Base-by-base conservation (phyloP, 64 coral and sea anemone species). In the Anthopleura sola region DNA sequence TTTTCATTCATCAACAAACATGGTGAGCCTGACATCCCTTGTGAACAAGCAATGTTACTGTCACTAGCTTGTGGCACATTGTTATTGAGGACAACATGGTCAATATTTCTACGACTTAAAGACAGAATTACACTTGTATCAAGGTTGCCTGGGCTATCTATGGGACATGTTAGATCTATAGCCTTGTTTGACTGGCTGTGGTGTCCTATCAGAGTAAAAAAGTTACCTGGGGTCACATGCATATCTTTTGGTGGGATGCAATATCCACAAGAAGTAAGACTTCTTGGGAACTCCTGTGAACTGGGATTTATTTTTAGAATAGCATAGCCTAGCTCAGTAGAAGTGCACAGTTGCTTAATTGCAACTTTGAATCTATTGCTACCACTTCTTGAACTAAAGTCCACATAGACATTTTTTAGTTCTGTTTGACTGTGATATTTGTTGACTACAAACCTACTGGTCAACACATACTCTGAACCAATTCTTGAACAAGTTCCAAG, bases 401-500 rank as follows among this genome's bases (percentile, higher is more conserved):
- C 11, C n/a, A 79, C 13, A 23, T 79, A 48, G 9, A 79, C 37
- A 11, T 79, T 79, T 38, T 79, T 79, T n/a, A 79, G 76, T 5
- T 7, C 21, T 46, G 9, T 15, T 48, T 79, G 76, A 18, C 39
- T 14, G 39, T 79, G 26, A 24, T 46, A 44, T n/a, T 47, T 18
- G 15, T 79, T 47, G 4, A 79, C 24, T 6, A 13, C 38, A 20
- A 44, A 18, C 15, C 44, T 48, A 44, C 16, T 79, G 36, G 76
- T 79, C 15, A 79, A 44, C 5, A 79, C 76, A 48, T 79, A 79
- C 76, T 79, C 21, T 23, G 76, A 48, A 26, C 76, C 76, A 38
- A 79, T 48, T 44, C 76, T 79, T 13, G 21, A 79, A 46, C 76
- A 79, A 3, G 76, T 79, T 18, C 17, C 76, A 33, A 38, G 38